Conservation (phyloP, 2,888 invertebrate genomes). For the Rotaria magnacalcarata region DNA sequence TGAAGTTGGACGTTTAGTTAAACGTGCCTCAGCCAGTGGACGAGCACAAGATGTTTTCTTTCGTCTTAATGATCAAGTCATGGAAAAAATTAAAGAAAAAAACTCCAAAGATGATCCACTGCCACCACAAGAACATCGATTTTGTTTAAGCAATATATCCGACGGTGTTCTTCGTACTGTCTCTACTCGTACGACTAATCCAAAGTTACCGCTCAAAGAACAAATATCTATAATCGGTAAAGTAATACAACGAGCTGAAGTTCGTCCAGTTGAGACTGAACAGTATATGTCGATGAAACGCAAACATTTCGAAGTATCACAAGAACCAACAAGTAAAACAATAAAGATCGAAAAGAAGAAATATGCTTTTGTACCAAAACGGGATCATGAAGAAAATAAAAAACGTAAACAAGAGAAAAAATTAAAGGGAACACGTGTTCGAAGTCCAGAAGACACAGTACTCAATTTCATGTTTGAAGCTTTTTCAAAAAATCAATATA, state of each 20-base stretch:
- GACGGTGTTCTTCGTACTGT: not conserved
- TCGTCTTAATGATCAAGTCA: slow-evolving; percentile 16
- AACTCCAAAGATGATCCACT: not conserved
- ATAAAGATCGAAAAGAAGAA: not conserved
- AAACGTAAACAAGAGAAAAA: not conserved
- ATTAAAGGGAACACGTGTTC: not conserved
- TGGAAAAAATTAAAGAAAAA: not conserved
- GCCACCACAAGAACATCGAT: slow-evolving; percentile 21
- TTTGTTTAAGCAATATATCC: not conserved
- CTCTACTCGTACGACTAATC: slow-evolving; percentile 1
- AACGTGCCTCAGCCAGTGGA: not conserved
- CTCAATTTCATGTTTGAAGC: not conserved
- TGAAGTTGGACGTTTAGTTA: slow-evolving; percentile 20
- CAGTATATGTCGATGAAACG: slow-evolving; percentile 34
- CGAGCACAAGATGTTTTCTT: not conserved
- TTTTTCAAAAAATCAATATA: not conserved
- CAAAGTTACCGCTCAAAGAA: not conserved
- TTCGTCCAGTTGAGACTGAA: slow-evolving; percentile 29
- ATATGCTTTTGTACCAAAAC: not conserved
- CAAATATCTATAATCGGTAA: not conserved
- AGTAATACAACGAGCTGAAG: slow-evolving; percentile 26
- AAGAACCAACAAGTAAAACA: not conserved
- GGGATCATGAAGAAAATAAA: not conserved
- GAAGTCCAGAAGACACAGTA: not conserved
- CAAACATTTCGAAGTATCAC: not conserved